Evolutionary conservation across 2,888 invertebrate species (phyloP).

Genomic region (Leptinotarsa rubiginosa): DNA sequence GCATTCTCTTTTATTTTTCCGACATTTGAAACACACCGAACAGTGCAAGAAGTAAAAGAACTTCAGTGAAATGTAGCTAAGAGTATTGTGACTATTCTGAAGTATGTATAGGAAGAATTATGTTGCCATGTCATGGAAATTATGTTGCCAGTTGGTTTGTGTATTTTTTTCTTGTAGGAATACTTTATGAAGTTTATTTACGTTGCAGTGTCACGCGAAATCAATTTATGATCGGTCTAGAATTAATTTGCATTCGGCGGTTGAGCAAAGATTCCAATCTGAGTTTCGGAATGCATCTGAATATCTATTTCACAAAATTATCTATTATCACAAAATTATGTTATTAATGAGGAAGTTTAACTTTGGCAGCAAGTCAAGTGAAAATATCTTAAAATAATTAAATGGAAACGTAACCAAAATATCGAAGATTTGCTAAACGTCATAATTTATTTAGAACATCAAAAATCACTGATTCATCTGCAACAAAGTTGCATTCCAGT

Average conservation of each 20-base stretch:
- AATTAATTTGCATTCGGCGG: background rate
- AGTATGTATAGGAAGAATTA: conserved; percentile 42
- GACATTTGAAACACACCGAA: conserved; percentile 47
- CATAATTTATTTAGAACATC: too few species aligned
- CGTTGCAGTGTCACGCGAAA: background rate
- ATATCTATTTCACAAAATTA: too few species aligned
- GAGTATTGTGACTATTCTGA: conserved; percentile 33
- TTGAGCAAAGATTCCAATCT: background rate
- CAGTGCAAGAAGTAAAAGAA: conserved; percentile 45
- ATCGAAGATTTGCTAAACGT: too few species aligned
- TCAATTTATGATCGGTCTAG: conserved; percentile 5
- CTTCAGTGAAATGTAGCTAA: conserved; percentile 42
- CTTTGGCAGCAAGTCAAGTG: too few species aligned
- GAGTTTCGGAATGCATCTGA: too few species aligned
- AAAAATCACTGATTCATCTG: too few species aligned
- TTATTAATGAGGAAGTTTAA: too few species aligned
- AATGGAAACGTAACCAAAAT: too few species aligned
- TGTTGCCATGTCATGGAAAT: conserved; percentile 35
- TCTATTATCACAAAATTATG: too few species aligned
- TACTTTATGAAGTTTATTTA: conserved; percentile 15
- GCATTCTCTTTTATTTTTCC: conserved; percentile 49
- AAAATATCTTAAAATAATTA: too few species aligned
- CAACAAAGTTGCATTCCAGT: too few species aligned
- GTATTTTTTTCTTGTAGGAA: conserved; percentile 16
- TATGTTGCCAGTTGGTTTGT: conserved; percentile 26